Percentiles rank a stretch among this genome's conserved stretches.
Evolutionary conservation across 2,888 invertebrate genomes (phyloP).

Genomic region (Julus scandinavius): DNA sequence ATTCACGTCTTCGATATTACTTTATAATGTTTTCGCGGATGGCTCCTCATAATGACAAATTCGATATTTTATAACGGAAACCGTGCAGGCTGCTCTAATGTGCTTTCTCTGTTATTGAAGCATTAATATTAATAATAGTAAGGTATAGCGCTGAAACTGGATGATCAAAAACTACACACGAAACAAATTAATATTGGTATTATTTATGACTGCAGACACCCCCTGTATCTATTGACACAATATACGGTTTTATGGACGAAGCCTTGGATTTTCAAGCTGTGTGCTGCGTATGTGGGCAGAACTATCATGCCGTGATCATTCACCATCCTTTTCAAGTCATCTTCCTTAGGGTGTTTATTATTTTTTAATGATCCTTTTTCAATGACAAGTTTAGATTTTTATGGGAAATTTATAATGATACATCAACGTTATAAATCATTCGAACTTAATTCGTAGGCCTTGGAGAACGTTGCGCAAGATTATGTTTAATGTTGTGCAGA

Average conservation of each 20-base stretch:
- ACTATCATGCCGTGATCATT: neutral
- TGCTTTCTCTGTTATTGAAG: neutral
- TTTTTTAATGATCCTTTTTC: neutral
- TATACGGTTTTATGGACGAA: neutral
- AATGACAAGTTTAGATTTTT: neutral
- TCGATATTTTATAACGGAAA: neutral
- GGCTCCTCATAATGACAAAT: neutral
- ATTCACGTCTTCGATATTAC: neutral
- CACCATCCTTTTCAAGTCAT: neutral
- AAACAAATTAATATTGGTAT: neutral
- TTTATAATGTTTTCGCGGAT: neutral
- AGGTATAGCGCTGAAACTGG: neutral
- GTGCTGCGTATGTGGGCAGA: neutral
- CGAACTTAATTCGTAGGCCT: neutral
- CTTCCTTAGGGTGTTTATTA: constrained; percentile 12
- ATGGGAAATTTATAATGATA: neutral
- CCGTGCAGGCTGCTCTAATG: neutral
- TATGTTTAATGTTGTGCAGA: neutral
- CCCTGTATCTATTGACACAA: neutral
- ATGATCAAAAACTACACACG: neutral
- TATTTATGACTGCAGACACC: neutral
- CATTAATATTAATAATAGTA: neutral
- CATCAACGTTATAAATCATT: constrained; percentile 4
- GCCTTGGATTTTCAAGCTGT: neutral
- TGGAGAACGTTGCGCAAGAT: neutral